phyloP scores from a whole-genome alignment of 2,797 vertebrate genomes.

The Enteromius fasciolatus region DNA sequence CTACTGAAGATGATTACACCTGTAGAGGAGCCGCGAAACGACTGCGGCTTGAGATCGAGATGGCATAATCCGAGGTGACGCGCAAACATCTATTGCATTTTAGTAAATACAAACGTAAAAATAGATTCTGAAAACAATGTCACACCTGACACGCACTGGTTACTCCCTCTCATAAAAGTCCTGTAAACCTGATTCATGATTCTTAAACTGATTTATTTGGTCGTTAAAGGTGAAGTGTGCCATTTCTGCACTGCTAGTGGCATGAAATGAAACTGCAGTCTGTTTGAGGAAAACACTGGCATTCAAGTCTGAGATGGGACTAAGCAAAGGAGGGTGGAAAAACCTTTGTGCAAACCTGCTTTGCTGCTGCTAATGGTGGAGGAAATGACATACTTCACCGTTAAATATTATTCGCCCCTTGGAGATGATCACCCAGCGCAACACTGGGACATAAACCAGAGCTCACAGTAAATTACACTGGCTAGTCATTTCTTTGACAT shows the following conservation, averaged over 20 bases:
- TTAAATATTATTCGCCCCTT: not conserved
- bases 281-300: not conserved
- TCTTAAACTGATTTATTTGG: constrained; percentile 1
- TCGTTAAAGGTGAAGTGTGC: constrained; percentile 6
- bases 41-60: not conserved
- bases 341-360: not conserved
- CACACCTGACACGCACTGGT: not conserved
- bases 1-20: constrained; percentile 24
- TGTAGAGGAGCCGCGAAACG: constrained; percentile 1
- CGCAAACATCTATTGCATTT: constrained; percentile 8
- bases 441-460: not conserved
- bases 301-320: not conserved
- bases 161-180: constrained; percentile 4
- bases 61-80: not conserved
- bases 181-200: constrained; percentile 23
- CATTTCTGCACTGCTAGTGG: not conserved
- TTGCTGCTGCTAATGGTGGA: not conserved
- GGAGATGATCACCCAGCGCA: constrained; percentile 1
- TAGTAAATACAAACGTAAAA: constrained; percentile 15
- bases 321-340: not conserved
- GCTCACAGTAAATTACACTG: constrained; percentile 43
- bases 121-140: constrained; percentile 33
- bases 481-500: constrained; percentile 55
- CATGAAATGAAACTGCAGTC: constrained; percentile 1
- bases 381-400: not conserved